Evolutionary conservation across 2,113 vertebrate genomes (phyloP), one percentile per base, ranked within the genome.

Genomic region (Pluvialis apricaria): DNA sequence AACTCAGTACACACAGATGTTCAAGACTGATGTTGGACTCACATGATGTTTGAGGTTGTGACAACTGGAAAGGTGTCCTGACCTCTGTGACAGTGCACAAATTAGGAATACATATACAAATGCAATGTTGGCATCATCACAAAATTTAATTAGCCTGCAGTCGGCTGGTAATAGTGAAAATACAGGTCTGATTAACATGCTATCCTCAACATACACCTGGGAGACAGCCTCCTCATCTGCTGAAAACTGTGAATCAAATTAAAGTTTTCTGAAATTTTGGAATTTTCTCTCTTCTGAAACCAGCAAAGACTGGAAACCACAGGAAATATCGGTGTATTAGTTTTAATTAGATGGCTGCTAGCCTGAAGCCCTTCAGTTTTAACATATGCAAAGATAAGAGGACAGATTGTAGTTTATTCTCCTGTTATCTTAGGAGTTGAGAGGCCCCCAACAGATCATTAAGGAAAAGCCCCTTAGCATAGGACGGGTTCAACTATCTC

Each of bases 371-470:
- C 91, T 92, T 80, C 73, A 69, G 69, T 73, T 80, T 80, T 38
- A 91, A 64, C 58, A 66, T 73, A 55, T 4, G 54, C 82, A 86
- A 89, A 96, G 92, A 94, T 96, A 96, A 95, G 91, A 54, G 34
- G 58, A 65, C 34, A 90, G 86, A 80, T 19, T 62, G n/a, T 40
- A 51, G 72, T 75, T 95, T 91, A 92, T 70, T 77, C 76, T 72
- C 84, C 65, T 62, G 28, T 91, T 91, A 96, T 95, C 89, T 88
- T 65, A 40, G 45, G n/a, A 92, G 58, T 6, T 71, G 71, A 88
- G 57, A 80, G 78, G 86, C 57, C 55, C 54, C 49, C 31, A 88
- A 77, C n/a, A 91, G 58, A 80, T 95, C 85, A 93, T 88, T 89
- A 96, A 83, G 87, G 76, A 32, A 92, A 95, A 96, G 62, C 83